These are phyloP conservation scores for Gyps fulvus DNA, from an alignment of 2,113 vertebrate species.

Conservation along the genomic window DNA sequence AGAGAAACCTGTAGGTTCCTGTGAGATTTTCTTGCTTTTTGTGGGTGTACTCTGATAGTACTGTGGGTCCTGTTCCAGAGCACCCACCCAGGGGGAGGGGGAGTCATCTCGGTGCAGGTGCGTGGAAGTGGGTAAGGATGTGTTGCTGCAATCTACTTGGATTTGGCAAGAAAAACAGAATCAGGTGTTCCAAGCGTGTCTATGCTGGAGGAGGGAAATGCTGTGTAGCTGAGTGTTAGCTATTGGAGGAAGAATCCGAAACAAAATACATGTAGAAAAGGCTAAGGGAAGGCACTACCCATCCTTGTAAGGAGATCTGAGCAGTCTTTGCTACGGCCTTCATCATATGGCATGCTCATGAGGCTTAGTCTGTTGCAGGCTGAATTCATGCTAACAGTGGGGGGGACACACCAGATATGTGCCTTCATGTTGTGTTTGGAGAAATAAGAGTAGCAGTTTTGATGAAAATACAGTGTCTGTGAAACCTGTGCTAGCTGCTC, in stretches of 20 bases:
- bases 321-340: background rate
- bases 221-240: background rate
- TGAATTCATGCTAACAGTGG: background rate
- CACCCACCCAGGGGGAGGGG: background rate
- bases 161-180: background rate
- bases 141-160: background rate
- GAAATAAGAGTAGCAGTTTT: background rate
- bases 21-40: background rate
- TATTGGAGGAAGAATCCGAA: background rate
- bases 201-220: background rate
- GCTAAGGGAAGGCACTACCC: background rate
- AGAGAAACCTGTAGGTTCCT: background rate
- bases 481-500: background rate
- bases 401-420: background rate
- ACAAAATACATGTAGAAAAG: background rate
- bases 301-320: background rate
- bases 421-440: background rate
- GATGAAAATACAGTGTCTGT: background rate
- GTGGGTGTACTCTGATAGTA: background rate
- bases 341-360: fast-evolving
- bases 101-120: background rate
- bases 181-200: background rate
- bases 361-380: background rate
- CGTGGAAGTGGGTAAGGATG: background rate
- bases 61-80: background rate